Percentiles rank a stretch among this genome's conserved stretches.
These are phyloP conservation scores for Columba janthina DNA, from an alignment of 2,113 vertebrate species.

Conservation along the genomic window DNA sequence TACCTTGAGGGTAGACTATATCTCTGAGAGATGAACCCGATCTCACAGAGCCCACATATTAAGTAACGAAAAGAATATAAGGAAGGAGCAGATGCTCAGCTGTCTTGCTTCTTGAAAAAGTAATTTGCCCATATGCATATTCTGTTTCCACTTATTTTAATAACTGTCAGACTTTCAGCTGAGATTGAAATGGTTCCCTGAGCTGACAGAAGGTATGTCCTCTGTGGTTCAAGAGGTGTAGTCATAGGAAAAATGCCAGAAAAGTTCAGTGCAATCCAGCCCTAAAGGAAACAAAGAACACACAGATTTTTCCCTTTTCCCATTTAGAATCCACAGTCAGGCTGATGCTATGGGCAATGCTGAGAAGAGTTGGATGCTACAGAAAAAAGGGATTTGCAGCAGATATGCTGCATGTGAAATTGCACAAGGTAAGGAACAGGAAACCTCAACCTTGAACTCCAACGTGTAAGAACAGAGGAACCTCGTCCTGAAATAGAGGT, in stretches of 20 bases:
- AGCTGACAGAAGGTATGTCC: not conserved
- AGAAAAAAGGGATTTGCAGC: not conserved
- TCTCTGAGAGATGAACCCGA: not conserved
- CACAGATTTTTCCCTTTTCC: not conserved
- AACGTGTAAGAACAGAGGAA: not conserved
- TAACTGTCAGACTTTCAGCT: not conserved
- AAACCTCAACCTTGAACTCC: not conserved
- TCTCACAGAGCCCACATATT: not conserved
- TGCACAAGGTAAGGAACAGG: not conserved
- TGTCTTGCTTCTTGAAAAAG: not conserved
- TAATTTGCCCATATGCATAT: not conserved
- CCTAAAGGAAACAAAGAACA: not conserved
- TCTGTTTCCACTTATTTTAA: not conserved
- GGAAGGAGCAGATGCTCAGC: not conserved
- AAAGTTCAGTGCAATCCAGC: not conserved
- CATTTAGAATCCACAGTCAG: not conserved
- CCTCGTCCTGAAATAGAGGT: fast-evolving
- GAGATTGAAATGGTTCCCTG: not conserved
- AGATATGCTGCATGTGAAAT: not conserved
- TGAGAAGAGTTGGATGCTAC: not conserved
- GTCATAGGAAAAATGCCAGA: not conserved
- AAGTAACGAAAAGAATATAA: not conserved
- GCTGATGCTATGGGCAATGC: not conserved
- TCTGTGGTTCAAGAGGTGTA: not conserved
- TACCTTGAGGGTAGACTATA: not conserved